Evolutionary conservation across 1,140 invertebrate genomes (phyloP).

Genomic region (Adoxophyes honmai): DNA sequence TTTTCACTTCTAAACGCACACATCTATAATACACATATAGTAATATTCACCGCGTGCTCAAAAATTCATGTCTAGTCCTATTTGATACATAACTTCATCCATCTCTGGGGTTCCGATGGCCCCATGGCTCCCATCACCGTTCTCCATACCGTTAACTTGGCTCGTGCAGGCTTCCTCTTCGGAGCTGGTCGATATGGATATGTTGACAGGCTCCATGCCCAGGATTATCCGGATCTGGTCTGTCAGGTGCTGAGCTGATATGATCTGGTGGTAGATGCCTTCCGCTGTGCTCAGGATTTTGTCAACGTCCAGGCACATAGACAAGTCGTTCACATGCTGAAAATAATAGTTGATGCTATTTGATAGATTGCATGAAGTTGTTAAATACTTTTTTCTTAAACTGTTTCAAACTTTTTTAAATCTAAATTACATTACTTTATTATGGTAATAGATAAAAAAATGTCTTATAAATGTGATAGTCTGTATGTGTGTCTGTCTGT

Average conservation of each 20-base stretch:
- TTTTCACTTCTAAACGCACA: constrained; percentile 17
- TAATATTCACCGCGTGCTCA: constrained; percentile 47
- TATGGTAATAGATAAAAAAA: no score
- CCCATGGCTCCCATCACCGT: neutral
- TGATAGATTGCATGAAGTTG: no score
- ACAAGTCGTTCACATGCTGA: constrained; percentile 95
- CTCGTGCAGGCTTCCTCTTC: constrained; percentile 29
- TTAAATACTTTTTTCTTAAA: no score
- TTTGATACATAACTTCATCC: constrained; percentile 77
- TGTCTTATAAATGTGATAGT: no score
- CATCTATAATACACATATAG: constrained; percentile 26
- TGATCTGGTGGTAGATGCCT: constrained; percentile 91
- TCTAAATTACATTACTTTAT: no score
- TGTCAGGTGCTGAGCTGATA: constrained; percentile 82
- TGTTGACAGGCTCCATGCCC: constrained; percentile 73
- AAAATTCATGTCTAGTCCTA: constrained; percentile 74
- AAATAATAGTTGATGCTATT: constrained; percentile 44
- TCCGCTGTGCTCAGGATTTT: constrained; percentile 90
- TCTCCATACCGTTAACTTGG: constrained; percentile 20
- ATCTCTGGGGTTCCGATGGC: constrained; percentile 31
- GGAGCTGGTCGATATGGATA: constrained; percentile 25
- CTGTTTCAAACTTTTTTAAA: no score
- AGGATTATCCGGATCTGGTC: constrained; percentile 83
- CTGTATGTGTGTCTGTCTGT: no score
- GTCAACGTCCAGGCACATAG: constrained; percentile 88